A percentile compares a stretch with the other conserved stretches of the same genome.
These are phyloP conservation scores for Xiphias gladius DNA, from an alignment of 2,113 vertebrate genomes.

Conservation along the genomic window DNA sequence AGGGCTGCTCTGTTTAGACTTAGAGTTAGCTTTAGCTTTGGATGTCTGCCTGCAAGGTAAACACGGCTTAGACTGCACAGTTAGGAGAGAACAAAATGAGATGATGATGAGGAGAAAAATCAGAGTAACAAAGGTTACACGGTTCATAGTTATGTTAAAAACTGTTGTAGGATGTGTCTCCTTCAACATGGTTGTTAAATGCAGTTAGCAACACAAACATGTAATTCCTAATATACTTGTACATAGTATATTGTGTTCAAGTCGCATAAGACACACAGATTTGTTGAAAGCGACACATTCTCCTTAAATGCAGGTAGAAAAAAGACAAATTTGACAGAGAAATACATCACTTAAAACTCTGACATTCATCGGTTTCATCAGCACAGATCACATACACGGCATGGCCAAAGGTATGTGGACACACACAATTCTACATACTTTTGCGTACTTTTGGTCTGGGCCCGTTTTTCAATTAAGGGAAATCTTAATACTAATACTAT, in stretches of 20 bases:
- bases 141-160: conserved; percentile 15
- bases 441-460: background rate
- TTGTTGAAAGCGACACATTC: conserved; percentile 39
- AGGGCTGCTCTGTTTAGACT: conserved; percentile 84
- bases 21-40: conserved; percentile 89
- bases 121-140: conserved; percentile 8
- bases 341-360: background rate
- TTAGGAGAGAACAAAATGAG: background rate
- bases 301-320: background rate
- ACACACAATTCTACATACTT: background rate
- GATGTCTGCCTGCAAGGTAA: conserved; percentile 90
- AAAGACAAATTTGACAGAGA: conserved; percentile 29
- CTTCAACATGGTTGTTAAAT: conserved; percentile 17
- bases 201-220: background rate
- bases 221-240: background rate
- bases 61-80: conserved; percentile 80
- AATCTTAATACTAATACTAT: background rate
- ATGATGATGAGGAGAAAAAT: conserved; percentile 16
- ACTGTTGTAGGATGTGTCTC: conserved; percentile 31
- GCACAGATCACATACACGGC: background rate
- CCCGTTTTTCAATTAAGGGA: background rate
- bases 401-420: conserved; percentile 50
- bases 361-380: conserved; percentile 5
- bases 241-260: background rate
- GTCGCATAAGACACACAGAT: background rate